A percentile compares a stretch with the other conserved stretches of the same genome.
These are phyloP conservation scores for Ophonus ardosiacus DNA, from an alignment of 2,888 invertebrate species.

Conservation along the genomic window DNA sequence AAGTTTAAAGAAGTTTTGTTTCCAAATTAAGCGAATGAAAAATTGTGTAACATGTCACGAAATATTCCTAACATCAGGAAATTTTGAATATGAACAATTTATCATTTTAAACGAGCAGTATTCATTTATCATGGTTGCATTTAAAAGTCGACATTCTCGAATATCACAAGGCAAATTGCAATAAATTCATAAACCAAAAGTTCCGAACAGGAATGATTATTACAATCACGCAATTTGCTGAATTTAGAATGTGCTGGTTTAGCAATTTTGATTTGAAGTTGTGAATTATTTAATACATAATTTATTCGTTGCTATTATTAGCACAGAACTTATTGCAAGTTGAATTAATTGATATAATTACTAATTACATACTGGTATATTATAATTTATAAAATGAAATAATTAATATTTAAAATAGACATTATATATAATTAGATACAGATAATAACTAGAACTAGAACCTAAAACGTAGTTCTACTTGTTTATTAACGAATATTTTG, in stretches of 20 bases:
- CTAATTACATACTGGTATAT: not conserved
- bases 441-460: not conserved
- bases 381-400: not conserved
- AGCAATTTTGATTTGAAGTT: not conserved
- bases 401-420: not conserved
- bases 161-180: conserved; percentile 18
- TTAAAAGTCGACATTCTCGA: conserved; percentile 10
- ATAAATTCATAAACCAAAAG: not conserved
- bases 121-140: conserved; percentile 19
- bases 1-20: not conserved
- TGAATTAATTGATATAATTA: not conserved
- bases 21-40: not conserved
- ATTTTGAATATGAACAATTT: conserved; percentile 15
- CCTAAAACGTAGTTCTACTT: not conserved
- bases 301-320: not conserved
- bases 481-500: too few relatives aligned
- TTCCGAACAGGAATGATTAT: not conserved
- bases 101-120: conserved; percentile 11
- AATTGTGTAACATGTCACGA: not conserved
- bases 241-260: not conserved
- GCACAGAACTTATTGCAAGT: not conserved
- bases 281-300: not conserved
- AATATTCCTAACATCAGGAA: not conserved
- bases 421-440: not conserved
- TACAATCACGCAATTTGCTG: not conserved